Evolutionary conservation across 2,797 vertebrate genomes (phyloP), one percentile per base, ranked within the genome.

Genomic region (Bovichtus variegatus): DNA sequence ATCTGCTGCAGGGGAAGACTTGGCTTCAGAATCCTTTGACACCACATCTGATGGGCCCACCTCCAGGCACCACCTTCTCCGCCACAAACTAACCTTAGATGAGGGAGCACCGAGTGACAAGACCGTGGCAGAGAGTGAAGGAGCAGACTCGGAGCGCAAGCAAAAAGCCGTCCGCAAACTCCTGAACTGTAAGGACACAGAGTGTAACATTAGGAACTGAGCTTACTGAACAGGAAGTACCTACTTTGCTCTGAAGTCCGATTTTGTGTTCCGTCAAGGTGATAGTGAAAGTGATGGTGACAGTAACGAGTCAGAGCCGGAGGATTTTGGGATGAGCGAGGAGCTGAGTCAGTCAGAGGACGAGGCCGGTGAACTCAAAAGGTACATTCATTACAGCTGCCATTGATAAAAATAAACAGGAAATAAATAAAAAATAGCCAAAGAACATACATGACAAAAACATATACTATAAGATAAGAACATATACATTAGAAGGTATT

Each of bases 11-110:
- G 92, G 60, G 13, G 84, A 81, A n/a, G 88, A 82, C 10, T 87
- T 92, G 3, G 81, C 95, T 60, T 95, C 93, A 2, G 95, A 96
- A 9, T 95, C 95, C 6, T 95, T 96, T 13, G 91, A 93, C 38
- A 40, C 34, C 41, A 68, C 57, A 4, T 61, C 87, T 18, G 94
- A 95, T 76, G 95, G 94, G 34, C 91, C 94, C 0, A 90, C 84
- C 47, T 93, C 94, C 66, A 95, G 96, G 36, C 98, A 99, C 87
- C 95, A 94, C 6, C 95, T 99, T 47, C 95, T 99, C 84, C 92
- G 95, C 50, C 96, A 95, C 80, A 98, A 97, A 78, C 93, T 99
- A 62, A 84, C 92, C 8, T 82, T 97, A 81, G 96, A 96, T 62
- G 96, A 98, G 0, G 93, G 84, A 55, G 88, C 94, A 5, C 89